A percentile compares a stretch with the other conserved stretches of the same genome.
Evolutionary conservation across 2,797 vertebrate genomes (phyloP).

Genomic region (Helarctos malayanus): DNA sequence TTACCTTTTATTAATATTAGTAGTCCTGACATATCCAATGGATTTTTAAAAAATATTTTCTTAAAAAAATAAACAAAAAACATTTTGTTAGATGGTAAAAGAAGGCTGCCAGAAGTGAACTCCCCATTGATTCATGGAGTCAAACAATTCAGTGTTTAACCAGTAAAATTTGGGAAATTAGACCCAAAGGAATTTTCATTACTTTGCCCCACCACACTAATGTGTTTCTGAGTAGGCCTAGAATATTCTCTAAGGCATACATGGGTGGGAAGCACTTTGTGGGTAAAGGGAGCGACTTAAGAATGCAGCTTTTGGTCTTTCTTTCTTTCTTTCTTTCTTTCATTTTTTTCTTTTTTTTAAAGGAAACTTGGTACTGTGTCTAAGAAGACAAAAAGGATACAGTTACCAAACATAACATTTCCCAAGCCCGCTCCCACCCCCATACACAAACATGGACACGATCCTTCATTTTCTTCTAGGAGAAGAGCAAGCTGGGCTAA

Average conservation of each 20-base stretch:
- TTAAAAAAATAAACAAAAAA: neutral
- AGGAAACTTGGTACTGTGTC: conserved; percentile 32
- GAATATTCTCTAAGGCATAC: conserved; percentile 35
- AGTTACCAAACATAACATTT: conserved; percentile 61
- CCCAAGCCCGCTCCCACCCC: conserved; percentile 36
- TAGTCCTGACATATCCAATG: neutral
- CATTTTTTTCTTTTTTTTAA: neutral
- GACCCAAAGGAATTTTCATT: conserved; percentile 24
- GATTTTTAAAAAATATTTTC: conserved; percentile 34
- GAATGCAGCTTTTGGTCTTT: conserved; percentile 61
- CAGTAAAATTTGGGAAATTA: conserved; percentile 50
- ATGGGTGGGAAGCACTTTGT: conserved; percentile 58
- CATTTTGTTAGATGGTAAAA: conserved; percentile 6
- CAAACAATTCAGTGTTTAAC: conserved; percentile 43
- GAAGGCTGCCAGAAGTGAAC: neutral
- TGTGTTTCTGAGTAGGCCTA: conserved; percentile 46
- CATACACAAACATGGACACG: neutral
- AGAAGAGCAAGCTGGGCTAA: neutral
- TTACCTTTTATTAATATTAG: conserved; percentile 26
- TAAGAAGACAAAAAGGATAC: conserved; percentile 70
- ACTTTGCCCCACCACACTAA: conserved; percentile 27
- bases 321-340: neutral
- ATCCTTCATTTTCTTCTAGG: conserved; percentile 40
- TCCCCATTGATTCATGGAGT: neutral
- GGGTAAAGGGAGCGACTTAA: conserved; percentile 40